A percentile compares a stretch with the other conserved stretches of the same genome.
These are phyloP conservation scores for Holacanthus passer DNA, from an alignment of 2,113 vertebrate species.

Conservation along the genomic window DNA sequence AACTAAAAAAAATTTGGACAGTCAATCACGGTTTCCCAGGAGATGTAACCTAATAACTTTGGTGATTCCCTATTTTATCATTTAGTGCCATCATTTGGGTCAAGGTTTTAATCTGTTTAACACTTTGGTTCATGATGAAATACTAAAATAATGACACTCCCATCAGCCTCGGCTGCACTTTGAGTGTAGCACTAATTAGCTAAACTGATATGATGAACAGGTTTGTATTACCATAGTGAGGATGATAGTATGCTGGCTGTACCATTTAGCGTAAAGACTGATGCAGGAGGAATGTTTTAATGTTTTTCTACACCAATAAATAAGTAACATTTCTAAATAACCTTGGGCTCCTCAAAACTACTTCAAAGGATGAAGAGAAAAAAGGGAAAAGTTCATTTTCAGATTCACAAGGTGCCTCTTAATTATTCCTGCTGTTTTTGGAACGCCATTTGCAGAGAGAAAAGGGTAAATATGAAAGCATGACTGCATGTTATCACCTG, in stretches of 20 bases:
- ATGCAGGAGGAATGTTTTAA: not conserved
- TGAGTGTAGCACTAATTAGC: not conserved
- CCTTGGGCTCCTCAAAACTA: not conserved
- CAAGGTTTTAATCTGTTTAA: not conserved
- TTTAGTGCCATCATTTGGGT: not conserved
- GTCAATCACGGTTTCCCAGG: too few species aligned
- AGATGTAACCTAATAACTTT: too few species aligned
- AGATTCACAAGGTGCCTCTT: not conserved
- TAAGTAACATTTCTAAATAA: not conserved
- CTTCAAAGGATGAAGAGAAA: not conserved
- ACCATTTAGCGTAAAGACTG: not conserved
- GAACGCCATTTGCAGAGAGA: not conserved
- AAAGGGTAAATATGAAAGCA: constrained; percentile 13
- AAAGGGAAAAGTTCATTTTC: not conserved
- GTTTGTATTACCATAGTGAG: not conserved
- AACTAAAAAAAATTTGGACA: not conserved
- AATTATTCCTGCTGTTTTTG: not conserved
- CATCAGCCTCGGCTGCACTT: not conserved
- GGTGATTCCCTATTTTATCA: not conserved
- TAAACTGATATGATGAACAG: not conserved
- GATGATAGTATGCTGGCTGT: not conserved
- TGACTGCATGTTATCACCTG: constrained; percentile 30
- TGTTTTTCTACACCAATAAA: not conserved
- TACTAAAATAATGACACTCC: not conserved
- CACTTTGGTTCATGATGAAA: too few species aligned